Evolutionary conservation across 2,797 vertebrate genomes (phyloP).

Genomic region (Silurus lanzhouensis): DNA sequence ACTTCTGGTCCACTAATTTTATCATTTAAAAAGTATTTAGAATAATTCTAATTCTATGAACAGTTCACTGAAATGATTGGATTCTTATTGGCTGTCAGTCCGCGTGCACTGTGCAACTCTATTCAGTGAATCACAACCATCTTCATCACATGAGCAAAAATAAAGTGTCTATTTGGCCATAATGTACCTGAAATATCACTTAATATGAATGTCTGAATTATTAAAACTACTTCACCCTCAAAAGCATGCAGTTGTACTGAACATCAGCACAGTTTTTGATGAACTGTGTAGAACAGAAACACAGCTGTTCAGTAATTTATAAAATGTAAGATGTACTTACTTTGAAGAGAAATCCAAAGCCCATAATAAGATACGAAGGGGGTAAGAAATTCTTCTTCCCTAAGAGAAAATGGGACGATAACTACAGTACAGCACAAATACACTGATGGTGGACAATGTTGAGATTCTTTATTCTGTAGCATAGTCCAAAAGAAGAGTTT

Average conservation of each 20-base stretch:
- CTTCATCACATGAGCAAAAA: too few relatives aligned
- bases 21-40: background rate
- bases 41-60: background rate
- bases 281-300: background rate
- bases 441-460: background rate
- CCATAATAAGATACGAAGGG: conserved; percentile 97
- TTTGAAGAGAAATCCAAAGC: conserved; percentile 98
- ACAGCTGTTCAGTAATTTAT: background rate
- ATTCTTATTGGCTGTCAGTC: too few relatives aligned
- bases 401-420: conserved; percentile 56
- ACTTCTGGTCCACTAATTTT: background rate
- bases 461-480: background rate
- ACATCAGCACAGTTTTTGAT: background rate
- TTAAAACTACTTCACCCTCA: background rate
- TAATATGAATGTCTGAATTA: background rate
- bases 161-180: too few relatives aligned
- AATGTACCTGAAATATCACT: background rate
- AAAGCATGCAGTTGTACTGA: background rate
- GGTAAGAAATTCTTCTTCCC: conserved; percentile 98
- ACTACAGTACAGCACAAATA: background rate
- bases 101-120: too few relatives aligned
- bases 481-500: background rate
- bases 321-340: conserved; percentile 65
- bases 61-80: background rate
- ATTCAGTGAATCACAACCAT: too few relatives aligned